Percentiles rank a stretch among this genome's conserved stretches.
Evolutionary conservation across 1,140 invertebrate genomes (phyloP).

Genomic region (Spodoptera litura): DNA sequence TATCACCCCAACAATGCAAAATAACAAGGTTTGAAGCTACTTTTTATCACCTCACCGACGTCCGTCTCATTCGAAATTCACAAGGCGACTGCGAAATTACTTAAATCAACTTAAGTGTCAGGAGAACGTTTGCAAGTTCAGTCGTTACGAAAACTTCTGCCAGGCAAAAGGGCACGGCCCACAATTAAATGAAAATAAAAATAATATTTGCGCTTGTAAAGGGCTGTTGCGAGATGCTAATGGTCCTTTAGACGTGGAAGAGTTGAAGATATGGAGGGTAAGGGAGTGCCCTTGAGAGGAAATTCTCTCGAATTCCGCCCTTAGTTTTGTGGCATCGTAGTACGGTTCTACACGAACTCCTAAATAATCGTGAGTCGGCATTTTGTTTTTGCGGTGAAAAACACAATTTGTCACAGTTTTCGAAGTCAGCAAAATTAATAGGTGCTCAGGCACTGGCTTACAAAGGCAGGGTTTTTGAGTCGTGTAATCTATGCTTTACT

Average conservation of each 20-base stretch:
- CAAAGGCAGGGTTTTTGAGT: not conserved
- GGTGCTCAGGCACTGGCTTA: not conserved
- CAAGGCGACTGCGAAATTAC: constrained; percentile 26
- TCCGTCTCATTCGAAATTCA: constrained; percentile 28
- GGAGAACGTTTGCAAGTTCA: constrained; percentile 31
- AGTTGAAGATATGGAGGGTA: constrained; percentile 23
- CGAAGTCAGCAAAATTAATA: not conserved
- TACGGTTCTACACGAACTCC: not conserved
- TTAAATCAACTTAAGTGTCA: constrained; percentile 28
- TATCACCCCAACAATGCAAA: constrained; percentile 10
- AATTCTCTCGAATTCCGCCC: not conserved
- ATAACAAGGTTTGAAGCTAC: constrained; percentile 5
- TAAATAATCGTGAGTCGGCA: not conserved
- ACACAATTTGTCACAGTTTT: constrained; percentile 4
- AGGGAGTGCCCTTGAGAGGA: not conserved
- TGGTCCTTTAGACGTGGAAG: constrained; percentile 19
- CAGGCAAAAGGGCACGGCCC: not conserved
- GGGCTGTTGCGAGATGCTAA: constrained; percentile 18
- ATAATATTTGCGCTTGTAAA: constrained; percentile 30
- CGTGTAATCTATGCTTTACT: not conserved
- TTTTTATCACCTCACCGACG: constrained; percentile 11
- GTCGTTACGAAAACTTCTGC: constrained; percentile 11
- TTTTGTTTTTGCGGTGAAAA: constrained; percentile 10
- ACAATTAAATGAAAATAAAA: constrained; percentile 34
- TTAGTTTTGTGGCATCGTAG: constrained; percentile 1